Percentiles rank a stretch among this genome's conserved stretches.
These are phyloP conservation scores for Macaca fascicularis DNA, from an alignment of 2,113 vertebrate genomes.

Conservation along the genomic window T2T-MFA8v1.1 NC_088375.1:159291001-159291500, in stretches of 20 bases:
- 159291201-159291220: not conserved
- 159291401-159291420: not conserved
- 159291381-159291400: not conserved
- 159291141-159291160: not conserved
- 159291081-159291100: not conserved
- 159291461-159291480: not conserved
- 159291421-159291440: not conserved
- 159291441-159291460: not conserved
- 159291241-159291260: not conserved
- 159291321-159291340: not conserved
- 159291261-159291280: not conserved
- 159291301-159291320: not conserved
- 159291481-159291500: not conserved
- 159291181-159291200: not conserved
- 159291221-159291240: not conserved
- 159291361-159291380: not conserved
- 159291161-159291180: slow-evolving; percentile 23
- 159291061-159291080: not conserved
- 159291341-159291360: not conserved
- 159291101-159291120: not conserved
- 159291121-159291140: not conserved
- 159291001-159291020: not conserved
- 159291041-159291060: not conserved
- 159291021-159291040: not conserved
- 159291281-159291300: not conserved